phyloP scores from a whole-genome alignment of 2,797 vertebrate species.

The Sebastes baramenuke region DNA sequence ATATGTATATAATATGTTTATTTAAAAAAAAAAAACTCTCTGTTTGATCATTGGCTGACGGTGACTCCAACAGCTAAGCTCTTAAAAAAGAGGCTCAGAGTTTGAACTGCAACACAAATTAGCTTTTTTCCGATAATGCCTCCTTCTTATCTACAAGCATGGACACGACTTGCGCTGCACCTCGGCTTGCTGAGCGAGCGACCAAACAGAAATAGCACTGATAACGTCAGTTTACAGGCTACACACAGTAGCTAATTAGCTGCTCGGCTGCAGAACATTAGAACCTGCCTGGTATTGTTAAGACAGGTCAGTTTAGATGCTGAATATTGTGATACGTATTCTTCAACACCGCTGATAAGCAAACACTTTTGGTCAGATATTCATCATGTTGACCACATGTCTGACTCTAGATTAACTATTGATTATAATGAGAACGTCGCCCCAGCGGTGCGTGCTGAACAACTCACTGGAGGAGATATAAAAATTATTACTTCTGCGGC shows the following conservation, averaged over 20 bases:
- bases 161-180: not conserved
- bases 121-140: not conserved
- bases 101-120: not conserved
- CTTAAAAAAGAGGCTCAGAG: not conserved
- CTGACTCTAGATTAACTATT: constrained; percentile 47
- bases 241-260: not conserved
- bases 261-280: not conserved
- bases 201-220: not conserved
- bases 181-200: not conserved
- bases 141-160: not conserved
- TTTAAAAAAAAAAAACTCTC: not conserved
- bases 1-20: not conserved
- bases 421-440: constrained; percentile 23
- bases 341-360: not conserved
- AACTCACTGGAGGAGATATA: constrained; percentile 11
- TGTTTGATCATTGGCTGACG: not conserved
- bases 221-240: not conserved
- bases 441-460: not conserved
- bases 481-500: constrained; percentile 24
- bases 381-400: constrained; percentile 44
- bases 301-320: not conserved
- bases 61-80: not conserved
- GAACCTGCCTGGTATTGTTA: not conserved
- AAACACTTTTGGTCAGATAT: constrained; percentile 8
- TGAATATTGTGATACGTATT: not conserved